A percentile compares a stretch with the other conserved stretches of the same genome.
Evolutionary conservation across 2,888 invertebrate species (phyloP).

Genomic region (Drosophila subquinaria): DNA sequence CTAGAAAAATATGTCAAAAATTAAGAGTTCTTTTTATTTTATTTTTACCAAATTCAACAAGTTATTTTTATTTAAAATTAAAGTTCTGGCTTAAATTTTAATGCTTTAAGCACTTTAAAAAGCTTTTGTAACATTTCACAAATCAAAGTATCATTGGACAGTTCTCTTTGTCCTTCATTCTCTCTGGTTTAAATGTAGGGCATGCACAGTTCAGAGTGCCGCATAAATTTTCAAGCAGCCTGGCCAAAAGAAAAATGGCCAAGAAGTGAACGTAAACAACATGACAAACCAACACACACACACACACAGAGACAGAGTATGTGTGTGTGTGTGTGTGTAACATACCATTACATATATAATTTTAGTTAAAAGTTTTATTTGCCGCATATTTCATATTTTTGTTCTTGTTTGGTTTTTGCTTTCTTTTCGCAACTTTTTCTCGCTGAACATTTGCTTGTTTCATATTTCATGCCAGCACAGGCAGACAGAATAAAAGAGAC

Average conservation of each 20-base stretch:
- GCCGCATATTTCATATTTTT: slow-evolving; percentile 78
- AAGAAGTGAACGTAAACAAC: slow-evolving; percentile 73
- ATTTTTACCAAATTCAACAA: too few species aligned
- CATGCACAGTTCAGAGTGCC: slow-evolving; percentile 45
- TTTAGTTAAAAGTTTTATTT: slow-evolving; percentile 82
- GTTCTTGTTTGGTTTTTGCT: slow-evolving; percentile 36
- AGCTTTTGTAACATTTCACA: not conserved
- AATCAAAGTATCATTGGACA: slow-evolving; percentile 2
- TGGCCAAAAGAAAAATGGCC: slow-evolving; percentile 68
- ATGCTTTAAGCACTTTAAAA: not conserved
- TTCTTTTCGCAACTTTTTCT: slow-evolving; percentile 67
- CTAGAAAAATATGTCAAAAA: too few species aligned
- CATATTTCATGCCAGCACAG: slow-evolving; percentile 71
- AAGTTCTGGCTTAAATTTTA: not conserved
- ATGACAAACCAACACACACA: slow-evolving; percentile 60
- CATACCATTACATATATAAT: slow-evolving; percentile 76
- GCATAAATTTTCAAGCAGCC: slow-evolving; percentile 52
- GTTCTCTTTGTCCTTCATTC: not conserved
- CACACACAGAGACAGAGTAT: slow-evolving; percentile 12
- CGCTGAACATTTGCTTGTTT: slow-evolving; percentile 74
- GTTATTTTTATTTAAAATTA: not conserved
- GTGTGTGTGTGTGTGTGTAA: slow-evolving; percentile 14
- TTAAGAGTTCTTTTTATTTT: too few species aligned
- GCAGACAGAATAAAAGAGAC: slow-evolving; percentile 10
- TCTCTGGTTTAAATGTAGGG: slow-evolving; percentile 40